These are phyloP conservation scores for Caenorhabditis drosophilae DNA, from an alignment of 2,888 invertebrate species.

Conservation along the genomic window DNA sequence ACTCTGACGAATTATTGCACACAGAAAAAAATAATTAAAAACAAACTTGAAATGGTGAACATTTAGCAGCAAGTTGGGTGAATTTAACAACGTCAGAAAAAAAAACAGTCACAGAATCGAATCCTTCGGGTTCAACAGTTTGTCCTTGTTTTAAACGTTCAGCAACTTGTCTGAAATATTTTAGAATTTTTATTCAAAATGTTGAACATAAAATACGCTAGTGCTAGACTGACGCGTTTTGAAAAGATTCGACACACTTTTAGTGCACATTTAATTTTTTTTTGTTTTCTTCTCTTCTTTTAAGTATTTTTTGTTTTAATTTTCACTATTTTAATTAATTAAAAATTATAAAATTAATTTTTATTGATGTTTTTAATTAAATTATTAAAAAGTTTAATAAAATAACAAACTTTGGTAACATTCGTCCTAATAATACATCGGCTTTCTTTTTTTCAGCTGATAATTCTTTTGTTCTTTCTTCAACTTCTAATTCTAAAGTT, in stretches of 20 bases:
- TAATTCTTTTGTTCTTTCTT: conserved; percentile 60
- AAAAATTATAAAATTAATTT: too few species aligned
- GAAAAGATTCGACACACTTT: background rate
- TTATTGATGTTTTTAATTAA: too few species aligned
- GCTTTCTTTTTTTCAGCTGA: conserved; percentile 63
- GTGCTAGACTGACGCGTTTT: too few species aligned
- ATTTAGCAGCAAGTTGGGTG: conserved; percentile 60
- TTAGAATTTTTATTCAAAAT: background rate
- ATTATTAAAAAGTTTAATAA: too few species aligned
- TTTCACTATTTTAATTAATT: too few species aligned
- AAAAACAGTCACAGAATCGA: conserved; percentile 63
- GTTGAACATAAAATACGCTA: too few species aligned
- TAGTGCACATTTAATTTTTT: too few species aligned
- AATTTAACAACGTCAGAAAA: conserved; percentile 67
- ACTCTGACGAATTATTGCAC: too few species aligned
- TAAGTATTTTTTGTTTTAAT: too few species aligned
- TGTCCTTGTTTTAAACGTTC: conserved; percentile 64
- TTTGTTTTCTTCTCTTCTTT: background rate
- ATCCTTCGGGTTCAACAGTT: conserved; percentile 64
- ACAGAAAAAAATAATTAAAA: background rate
- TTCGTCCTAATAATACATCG: conserved; percentile 59
- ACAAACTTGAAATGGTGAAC: conserved; percentile 62
- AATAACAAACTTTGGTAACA: conserved; percentile 56
- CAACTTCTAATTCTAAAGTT: conserved; percentile 58
- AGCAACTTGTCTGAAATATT: conserved; percentile 59